Conservation (phyloP, 2,113 vertebrate species). For the Crotalus horridus region DNA sequence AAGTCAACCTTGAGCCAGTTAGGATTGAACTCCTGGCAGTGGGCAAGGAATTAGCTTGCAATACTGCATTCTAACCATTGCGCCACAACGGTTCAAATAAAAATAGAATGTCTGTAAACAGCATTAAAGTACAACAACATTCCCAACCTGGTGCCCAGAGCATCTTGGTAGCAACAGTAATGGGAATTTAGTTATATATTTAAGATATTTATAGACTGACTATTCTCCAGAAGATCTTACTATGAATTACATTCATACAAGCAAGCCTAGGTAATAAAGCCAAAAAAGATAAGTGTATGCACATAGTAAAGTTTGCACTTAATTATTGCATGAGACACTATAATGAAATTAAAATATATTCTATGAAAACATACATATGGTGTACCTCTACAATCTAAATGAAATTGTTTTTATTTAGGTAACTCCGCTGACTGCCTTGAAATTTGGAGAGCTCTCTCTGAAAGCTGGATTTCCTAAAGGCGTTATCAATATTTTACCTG, state of each 20-base stretch:
- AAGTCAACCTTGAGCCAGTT: background rate
- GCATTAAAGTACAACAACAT: background rate
- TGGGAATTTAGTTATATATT: background rate
- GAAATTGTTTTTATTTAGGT: constrained; percentile 66
- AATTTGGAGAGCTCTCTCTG: constrained; percentile 80
- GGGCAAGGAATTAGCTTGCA: background rate
- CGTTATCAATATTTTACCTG: constrained; percentile 80
- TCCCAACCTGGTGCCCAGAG: background rate
- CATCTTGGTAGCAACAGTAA: background rate
- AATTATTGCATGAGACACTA: background rate
- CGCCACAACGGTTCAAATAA: background rate
- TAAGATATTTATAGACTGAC: background rate
- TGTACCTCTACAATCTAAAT: constrained; percentile 14
- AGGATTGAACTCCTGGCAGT: background rate
- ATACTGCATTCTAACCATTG: background rate
- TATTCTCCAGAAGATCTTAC: background rate
- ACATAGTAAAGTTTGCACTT: background rate
- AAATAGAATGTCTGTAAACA: background rate
- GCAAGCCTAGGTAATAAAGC: background rate
- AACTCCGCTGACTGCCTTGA: constrained; percentile 80
- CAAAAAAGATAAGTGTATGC: background rate
- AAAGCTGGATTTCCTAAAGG: constrained; percentile 80
- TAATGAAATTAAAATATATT: background rate
- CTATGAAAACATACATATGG: background rate
- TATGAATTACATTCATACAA: background rate